These are phyloP conservation scores for Dasysyrphus albostriatus DNA, from an alignment of 2,888 invertebrate genomes.

Conservation along the genomic window DNA sequence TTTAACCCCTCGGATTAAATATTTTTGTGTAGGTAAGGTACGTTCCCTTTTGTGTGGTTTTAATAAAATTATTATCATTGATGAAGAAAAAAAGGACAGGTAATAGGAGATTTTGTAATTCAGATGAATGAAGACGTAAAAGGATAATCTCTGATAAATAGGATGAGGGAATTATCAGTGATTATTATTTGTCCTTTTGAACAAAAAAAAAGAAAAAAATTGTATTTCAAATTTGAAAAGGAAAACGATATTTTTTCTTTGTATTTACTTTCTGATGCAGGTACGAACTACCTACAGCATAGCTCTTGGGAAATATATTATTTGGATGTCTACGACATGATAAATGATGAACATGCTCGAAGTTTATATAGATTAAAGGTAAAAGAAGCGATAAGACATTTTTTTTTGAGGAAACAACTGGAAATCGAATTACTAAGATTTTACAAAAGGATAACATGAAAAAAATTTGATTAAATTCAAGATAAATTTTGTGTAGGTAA, in stretches of 20 bases:
- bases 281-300: slow-evolving; percentile 1
- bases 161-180: slow-evolving; percentile 61
- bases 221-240: slow-evolving; percentile 17
- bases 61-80: slow-evolving; percentile 45
- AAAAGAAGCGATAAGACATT: slow-evolving; percentile 5
- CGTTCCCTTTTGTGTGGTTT: slow-evolving; percentile 55
- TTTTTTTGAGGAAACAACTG: slow-evolving; percentile 8
- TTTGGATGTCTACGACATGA: slow-evolving; percentile 25
- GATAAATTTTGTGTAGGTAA: background rate
- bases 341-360: slow-evolving; percentile 8
- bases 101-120: slow-evolving; percentile 53
- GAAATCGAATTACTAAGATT: slow-evolving; percentile 6
- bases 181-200: slow-evolving; percentile 58
- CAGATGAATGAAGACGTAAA: slow-evolving; percentile 37
- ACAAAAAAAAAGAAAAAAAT: slow-evolving; percentile 17
- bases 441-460: background rate
- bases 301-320: slow-evolving; percentile 27
- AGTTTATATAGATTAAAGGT: background rate
- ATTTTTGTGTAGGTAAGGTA: background rate
- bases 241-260: slow-evolving; percentile 25
- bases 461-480: slow-evolving; percentile 2
- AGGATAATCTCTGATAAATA: slow-evolving; percentile 69
- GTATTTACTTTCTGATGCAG: background rate
- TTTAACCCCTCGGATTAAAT: slow-evolving; percentile 20
- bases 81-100: slow-evolving; percentile 25